Percentiles rank a stretch among this genome's conserved stretches.
phyloP scores from a whole-genome alignment of 2,888 invertebrate genomes.

The Phengaris arion region DNA sequence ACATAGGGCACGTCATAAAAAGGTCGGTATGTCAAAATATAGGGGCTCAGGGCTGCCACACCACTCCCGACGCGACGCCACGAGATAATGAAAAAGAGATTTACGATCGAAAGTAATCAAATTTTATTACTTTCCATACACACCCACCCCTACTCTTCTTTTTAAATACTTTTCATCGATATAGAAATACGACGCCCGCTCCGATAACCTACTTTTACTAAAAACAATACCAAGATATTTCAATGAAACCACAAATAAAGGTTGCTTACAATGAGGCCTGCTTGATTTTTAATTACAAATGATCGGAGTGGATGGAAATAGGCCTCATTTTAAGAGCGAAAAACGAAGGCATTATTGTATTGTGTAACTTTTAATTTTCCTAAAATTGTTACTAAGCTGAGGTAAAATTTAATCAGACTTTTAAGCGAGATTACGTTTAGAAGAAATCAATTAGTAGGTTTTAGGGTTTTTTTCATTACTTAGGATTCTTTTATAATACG shows the following conservation, averaged over 20 bases:
- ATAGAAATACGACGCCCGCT: neutral
- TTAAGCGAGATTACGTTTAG: no score
- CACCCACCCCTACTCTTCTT: conserved; percentile 50
- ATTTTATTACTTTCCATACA: conserved; percentile 69
- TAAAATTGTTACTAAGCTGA: conserved; percentile 2
- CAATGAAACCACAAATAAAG: conserved; percentile 22
- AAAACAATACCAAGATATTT: conserved; percentile 25
- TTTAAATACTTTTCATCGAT: conserved; percentile 21
- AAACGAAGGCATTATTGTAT: neutral
- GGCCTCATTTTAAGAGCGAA: neutral
- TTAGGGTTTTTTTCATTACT: no score
- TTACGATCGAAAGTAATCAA: conserved; percentile 76
- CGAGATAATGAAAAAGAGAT: conserved; percentile 77
- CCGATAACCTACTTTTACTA: conserved; percentile 23
- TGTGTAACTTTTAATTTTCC: conserved; percentile 14
- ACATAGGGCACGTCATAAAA: conserved; percentile 71
- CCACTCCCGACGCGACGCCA: conserved; percentile 55
- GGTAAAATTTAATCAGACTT: neutral
- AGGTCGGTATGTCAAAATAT: conserved; percentile 75
- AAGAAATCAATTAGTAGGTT: no score
- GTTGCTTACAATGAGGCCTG: conserved; percentile 2
- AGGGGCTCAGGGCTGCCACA: conserved; percentile 67
- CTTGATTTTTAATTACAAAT: conserved; percentile 23
- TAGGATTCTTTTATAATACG: no score
- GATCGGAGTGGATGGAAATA: conserved; percentile 2